Base-by-base conservation (phyloP, 2,888 invertebrate species). In the Epistrophella euchroma region DNA sequence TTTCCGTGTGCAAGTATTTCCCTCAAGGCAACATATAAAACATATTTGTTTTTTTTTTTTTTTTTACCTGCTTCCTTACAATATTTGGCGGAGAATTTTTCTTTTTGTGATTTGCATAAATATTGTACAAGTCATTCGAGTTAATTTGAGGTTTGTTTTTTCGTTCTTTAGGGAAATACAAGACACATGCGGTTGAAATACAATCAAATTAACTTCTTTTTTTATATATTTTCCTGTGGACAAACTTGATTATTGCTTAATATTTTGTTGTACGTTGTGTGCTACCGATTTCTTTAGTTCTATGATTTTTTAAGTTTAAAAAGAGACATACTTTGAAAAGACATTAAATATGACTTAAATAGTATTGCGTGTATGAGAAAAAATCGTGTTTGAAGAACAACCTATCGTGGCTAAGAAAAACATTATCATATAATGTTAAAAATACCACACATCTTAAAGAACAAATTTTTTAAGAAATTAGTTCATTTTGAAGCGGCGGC, bases 1-100 rank as follows among this genome's bases (percentile, higher is more conserved):
- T 83, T 83, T 73, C 55, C 62, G 50, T 70, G 74, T 70, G 73
- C 28, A 47, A 15, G 47, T 52, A 55, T 58, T 70, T 83, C 37
- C 28, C n/a, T 28, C 15, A 60, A 35, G 47, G 62, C 17, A 70
- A 7, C n/a, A 52, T 17, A 66, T 6, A 55, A 32, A 13, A 3
- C 10, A 1, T 47, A 47, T 32, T 45, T 50, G 28, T 74, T 47
- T 15, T 9, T 56, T 79, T 15, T 66, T 45, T 19, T 55, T 43
- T 66, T 32, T 13, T 37, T 43, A 28, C 4, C 9, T 32, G 28
- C 17, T 35, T 47, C 1, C 28, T 47, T 66, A 32, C 7, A 35
- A 19, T 68, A 22, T 68, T 68, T 35, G 68, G 22, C 37, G 4
- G 25, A 52, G n/a, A 52, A n/a, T 15, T 35, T 45, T 68, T 47